Evolutionary conservation across 2,888 invertebrate genomes (phyloP).

Genomic region (Enchytraeus crypticus): DNA sequence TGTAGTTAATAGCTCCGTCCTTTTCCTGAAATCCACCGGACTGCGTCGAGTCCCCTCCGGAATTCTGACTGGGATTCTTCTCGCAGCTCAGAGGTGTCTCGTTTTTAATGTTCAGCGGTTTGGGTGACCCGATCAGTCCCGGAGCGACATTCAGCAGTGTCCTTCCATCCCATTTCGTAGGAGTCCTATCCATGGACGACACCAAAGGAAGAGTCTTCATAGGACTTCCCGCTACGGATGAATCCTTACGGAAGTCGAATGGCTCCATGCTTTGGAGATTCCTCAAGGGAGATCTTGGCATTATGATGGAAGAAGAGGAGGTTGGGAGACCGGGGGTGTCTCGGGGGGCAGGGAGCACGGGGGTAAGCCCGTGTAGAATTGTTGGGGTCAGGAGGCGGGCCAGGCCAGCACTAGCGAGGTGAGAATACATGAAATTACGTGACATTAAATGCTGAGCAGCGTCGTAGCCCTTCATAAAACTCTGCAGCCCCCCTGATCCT

Average conservation of each 20-base stretch:
- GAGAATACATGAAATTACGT: conserved; percentile 30
- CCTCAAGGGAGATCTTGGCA: conserved; percentile 63
- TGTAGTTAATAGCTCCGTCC: conserved; percentile 28
- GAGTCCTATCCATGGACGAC: not conserved
- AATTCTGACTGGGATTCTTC: not conserved
- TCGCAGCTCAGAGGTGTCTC: not conserved
- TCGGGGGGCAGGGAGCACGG: not conserved
- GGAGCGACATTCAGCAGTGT: conserved; percentile 4
- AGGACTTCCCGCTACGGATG: conserved; percentile 10
- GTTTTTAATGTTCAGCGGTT: conserved; percentile 1
- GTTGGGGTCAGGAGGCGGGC: conserved; percentile 9
- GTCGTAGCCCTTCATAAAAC: conserved; percentile 40
- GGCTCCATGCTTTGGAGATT: conserved; percentile 90
- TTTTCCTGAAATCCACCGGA: conserved; percentile 18
- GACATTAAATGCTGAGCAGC: conserved; percentile 33
- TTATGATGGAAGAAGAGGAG: not conserved
- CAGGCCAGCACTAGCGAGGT: conserved; percentile 26
- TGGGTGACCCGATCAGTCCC: not conserved
- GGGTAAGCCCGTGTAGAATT: conserved; percentile 5
- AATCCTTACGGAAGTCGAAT: conserved; percentile 66
- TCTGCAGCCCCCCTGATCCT: conserved; percentile 28
- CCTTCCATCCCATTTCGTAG: conserved; percentile 4
- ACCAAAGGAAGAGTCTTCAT: conserved; percentile 10
- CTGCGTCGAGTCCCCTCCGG: conserved; percentile 14
- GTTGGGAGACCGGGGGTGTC: not conserved